Evolutionary conservation across 2,797 vertebrate species (phyloP), one percentile per base, ranked within the genome.

Genomic region (Oophaga sylvatica): DNA sequence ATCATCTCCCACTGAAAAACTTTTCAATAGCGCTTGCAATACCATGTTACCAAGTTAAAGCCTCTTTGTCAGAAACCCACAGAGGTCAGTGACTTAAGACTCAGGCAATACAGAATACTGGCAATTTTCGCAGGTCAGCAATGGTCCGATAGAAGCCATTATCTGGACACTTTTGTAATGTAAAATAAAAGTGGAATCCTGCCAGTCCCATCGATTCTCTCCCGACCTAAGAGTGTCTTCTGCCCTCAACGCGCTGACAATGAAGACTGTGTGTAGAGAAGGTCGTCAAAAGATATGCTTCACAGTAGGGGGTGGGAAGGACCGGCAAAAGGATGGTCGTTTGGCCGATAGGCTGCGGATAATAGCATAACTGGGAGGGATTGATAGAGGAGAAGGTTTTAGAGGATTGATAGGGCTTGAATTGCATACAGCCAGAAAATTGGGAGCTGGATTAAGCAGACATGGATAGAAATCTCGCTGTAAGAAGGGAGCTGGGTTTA

Each of bases 361-460:
- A 75, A 83, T 73, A 59, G 67, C 20, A 84, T 17, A 57, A 62
- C 29, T 60, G 53, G 53, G 53, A 84, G 56, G 82, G 68, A 83
- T 70, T 35, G 81, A 83, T 31, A 22, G 81, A 41, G 67, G 81
- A 59, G 62, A 62, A 60, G 35, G 68, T 31, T 73, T 83, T 59
- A 83, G 26, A 59, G 29, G 81, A 83, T 83, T 83, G 67, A 73
- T 83, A 26, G 29, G 81, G 65, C 80, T 82, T 82, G 65, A 70
- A 68, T 53, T 70, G 80, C 65, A 70, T 29, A 57, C 41, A 56
- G 80, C 45, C 81, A 83, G 68, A 75, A 84, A 83, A 84, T 56
- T 62, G 70, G 82, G 70, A 75, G 70, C 70, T 84, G 68, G 70
- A 84, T 84, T 73, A 84, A 80, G n/a, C 53, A 84, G 70, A 41